Evolutionary conservation across 2,113 vertebrate species (phyloP).

Genomic region (Lycaon pictus): DNA sequence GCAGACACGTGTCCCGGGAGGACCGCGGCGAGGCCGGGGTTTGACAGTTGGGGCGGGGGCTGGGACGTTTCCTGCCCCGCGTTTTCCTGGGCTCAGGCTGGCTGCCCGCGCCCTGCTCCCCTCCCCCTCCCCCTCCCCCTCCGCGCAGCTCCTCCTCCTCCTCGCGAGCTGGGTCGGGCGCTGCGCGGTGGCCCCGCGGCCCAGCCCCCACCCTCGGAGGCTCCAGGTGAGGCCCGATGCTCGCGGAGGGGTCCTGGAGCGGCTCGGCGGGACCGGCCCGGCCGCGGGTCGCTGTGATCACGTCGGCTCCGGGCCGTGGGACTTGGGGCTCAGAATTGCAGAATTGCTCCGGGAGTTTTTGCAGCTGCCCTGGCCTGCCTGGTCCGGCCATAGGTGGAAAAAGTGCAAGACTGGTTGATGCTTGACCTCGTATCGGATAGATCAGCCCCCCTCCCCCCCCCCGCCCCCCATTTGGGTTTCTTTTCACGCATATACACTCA

Average conservation of each 20-base stretch:
- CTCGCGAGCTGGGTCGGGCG: slow-evolving; percentile 1
- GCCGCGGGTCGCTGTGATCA: slow-evolving; percentile 13
- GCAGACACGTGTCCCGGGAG: slow-evolving; percentile 76
- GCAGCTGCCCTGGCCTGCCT: slow-evolving; percentile 14
- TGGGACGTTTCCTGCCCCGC: slow-evolving; percentile 60
- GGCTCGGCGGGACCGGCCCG: neutral
- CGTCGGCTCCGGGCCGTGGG: neutral
- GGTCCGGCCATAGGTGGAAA: neutral
- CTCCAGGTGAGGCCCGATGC: slow-evolving; percentile 72
- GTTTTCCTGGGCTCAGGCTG: slow-evolving; percentile 53
- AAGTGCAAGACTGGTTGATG: neutral
- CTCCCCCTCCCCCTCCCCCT: slow-evolving; percentile 72
- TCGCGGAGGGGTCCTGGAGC: slow-evolving; percentile 17
- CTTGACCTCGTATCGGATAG: neutral
- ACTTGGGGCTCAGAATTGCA: neutral
- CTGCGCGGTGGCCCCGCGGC: slow-evolving; percentile 53
- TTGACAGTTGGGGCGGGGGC: slow-evolving; percentile 72
- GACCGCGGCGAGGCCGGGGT: slow-evolving; percentile 46
- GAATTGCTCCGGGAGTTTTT: slow-evolving; percentile 19
- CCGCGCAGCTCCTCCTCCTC: slow-evolving; percentile 42
- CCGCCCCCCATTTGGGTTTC: neutral
- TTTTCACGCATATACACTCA: neutral
- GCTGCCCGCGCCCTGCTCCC: neutral
- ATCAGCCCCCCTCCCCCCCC: neutral
- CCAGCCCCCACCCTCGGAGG: slow-evolving; percentile 72